Base-by-base conservation (phyloP, 1,140 invertebrate genomes). In the Drosophila ogumai region DNA sequence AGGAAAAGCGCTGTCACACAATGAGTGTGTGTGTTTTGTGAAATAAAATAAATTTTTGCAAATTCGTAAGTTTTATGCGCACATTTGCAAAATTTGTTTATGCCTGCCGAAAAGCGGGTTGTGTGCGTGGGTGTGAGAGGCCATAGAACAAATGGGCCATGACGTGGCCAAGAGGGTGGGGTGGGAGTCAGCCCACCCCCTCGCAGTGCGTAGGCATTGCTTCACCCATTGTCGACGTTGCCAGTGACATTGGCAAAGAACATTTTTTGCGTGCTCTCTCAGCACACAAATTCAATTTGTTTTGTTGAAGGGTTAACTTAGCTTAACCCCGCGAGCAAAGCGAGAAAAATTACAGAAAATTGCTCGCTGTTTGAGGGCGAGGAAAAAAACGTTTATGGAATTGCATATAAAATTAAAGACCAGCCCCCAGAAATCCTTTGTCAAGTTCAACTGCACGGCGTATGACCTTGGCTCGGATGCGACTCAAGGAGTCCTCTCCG, bases 51-150 rank as follows among this genome's bases (percentile, higher is more conserved):
- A 64, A 78, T 78, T 73, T 90, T 80, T 84, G 84, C 84, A 78
- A 90, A 90, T 87, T 84, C 64, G 85, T 78, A 87, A 81, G 85
- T 87, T 87, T 87, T 84, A 88, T 87, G 80, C 77, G 72, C 54
- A 80, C 80, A 88, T 87, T 84, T 75, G 80, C 84, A 65, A 82
- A 85, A 84, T 87, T 82, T 87, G 76, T 74, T 80, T 87, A 74
- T 77, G 76, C 84, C 50, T 75, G 81, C 43, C 64, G 22, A 47
- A 66, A 59, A 43, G 31, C 22, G 61, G 17, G n/a, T n/a, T n/a
- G 13, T 15, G 66, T 8, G 25, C 6, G 25, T 28, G 40, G 38
- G 54, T 22, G 61, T 41, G 31, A 57, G 46, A 56, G 41, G 50
- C 38, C 63, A 57, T 75, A 75, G 72, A 36, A 66, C 54, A 44